phyloP scores from a whole-genome alignment of 2,113 vertebrate genomes.

The Mastomys coucha region DNA sequence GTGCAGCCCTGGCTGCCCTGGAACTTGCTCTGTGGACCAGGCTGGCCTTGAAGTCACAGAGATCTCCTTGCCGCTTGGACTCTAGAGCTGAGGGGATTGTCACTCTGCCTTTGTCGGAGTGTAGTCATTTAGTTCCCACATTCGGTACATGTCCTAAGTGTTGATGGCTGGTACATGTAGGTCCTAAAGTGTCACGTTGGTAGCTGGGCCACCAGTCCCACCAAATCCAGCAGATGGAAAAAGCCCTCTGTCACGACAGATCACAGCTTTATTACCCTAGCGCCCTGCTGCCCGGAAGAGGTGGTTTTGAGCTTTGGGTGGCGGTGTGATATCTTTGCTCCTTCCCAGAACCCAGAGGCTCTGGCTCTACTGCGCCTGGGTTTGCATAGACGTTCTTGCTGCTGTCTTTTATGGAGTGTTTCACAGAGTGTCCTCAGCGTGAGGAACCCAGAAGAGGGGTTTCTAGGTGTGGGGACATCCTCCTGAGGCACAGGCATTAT shows the following conservation, averaged over 20 bases:
- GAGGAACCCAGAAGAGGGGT: background rate
- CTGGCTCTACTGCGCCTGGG: background rate
- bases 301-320: background rate
- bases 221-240: background rate
- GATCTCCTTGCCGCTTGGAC: background rate
- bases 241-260: too few relatives aligned
- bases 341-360: background rate
- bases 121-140: background rate
- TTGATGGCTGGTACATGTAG: background rate
- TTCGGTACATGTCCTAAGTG: background rate
- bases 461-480: background rate
- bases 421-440: background rate
- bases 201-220: background rate
- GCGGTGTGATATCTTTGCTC: background rate
- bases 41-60: background rate
- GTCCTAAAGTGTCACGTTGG: background rate
- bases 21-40: background rate
- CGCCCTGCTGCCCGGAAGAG: background rate
- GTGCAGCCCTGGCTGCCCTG: background rate
- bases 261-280: background rate
- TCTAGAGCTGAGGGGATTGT: background rate
- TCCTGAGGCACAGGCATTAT: background rate
- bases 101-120: background rate
- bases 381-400: background rate
- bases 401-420: background rate